Evolutionary conservation across 2,113 vertebrate genomes (phyloP), one percentile per base, ranked within the genome.

Genomic region (Mesocricetus auratus): DNA sequence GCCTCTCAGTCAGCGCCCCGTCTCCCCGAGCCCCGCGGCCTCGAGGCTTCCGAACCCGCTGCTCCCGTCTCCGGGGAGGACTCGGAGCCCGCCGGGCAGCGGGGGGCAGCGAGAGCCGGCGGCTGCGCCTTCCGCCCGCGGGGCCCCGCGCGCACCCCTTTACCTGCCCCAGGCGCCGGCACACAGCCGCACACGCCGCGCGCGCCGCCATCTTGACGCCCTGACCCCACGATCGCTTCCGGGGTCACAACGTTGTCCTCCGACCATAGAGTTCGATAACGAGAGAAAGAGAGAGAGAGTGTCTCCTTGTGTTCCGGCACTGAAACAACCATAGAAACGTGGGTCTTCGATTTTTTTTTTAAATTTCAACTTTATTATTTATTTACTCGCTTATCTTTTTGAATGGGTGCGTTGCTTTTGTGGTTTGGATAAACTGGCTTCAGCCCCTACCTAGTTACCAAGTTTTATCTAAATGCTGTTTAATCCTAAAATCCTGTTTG

Each of bases 161-260:
- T 94, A 98, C 98, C 98, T 98, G 98, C 29, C 97, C 97, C 0
- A 98, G 17, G 31, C 96, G 85, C 95, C 96, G 33, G 31, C 96
- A 97, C n/a, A 98, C 0, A 0, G 33, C 21, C 1, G 36, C 58
- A 0, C n/a, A 0, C 2, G 19, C 33, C 0, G 3, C 42, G 5
- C 90, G 95, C 75, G n/a, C 88, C 60, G 97, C 97, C 97, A 98
- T 98, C 98, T 98, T 98, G 60, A 95, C 71, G 68, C 2, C 68
- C 47, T 31, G 2, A 50, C 45, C 85, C 5, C 58, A 4, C 17
- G 16, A 88, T n/a, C 53, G 6, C 86, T 96, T 97, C 97, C 98
- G 93, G 95, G 75, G 45, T 94, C 89, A 45, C 24, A 9, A 39
- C 0, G 0, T 0, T 50, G 33, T 2, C 10, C 74, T 64, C 36